These are phyloP conservation scores for Stratiomys singularior DNA, from an alignment of 2,888 invertebrate genomes.

Conservation along the genomic window DNA sequence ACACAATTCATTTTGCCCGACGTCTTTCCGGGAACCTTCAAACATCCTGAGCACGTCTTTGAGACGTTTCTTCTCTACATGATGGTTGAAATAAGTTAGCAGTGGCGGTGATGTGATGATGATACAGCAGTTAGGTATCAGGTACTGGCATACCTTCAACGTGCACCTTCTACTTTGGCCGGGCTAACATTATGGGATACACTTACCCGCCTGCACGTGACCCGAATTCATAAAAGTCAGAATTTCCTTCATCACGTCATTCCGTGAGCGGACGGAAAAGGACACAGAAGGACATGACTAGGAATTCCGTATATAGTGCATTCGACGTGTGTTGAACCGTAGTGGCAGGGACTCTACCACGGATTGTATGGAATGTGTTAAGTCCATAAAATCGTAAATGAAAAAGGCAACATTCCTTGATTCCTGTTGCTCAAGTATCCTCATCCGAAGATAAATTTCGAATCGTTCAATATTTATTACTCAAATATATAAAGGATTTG, in stretches of 20 bases:
- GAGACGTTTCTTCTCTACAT: slow-evolving; percentile 34
- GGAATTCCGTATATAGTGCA: background rate
- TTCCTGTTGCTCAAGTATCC: background rate
- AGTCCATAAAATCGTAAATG: background rate
- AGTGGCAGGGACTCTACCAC: background rate
- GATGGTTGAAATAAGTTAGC: slow-evolving; percentile 28
- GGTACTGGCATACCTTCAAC: slow-evolving; percentile 25
- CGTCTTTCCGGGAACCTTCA: slow-evolving; percentile 33
- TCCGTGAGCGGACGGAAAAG: background rate
- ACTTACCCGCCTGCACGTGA: slow-evolving; percentile 24
- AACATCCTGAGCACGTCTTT: slow-evolving; percentile 33
- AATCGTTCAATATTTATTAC: too few species aligned
- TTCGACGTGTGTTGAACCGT: background rate
- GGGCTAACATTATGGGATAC: slow-evolving; percentile 19
- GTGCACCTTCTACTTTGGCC: background rate
- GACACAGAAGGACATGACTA: slow-evolving; percentile 33
- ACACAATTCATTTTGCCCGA: slow-evolving; percentile 36
- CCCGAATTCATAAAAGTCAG: slow-evolving; percentile 2
- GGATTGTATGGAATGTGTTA: background rate
- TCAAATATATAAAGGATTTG: too few species aligned
- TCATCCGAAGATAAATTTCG: background rate
- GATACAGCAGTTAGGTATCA: slow-evolving; percentile 42
- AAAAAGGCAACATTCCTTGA: background rate
- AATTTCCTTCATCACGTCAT: slow-evolving; percentile 28
- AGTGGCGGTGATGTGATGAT: background rate